Conservation (phyloP, 2,797 vertebrate genomes). For the Bufotes viridis region DNA sequence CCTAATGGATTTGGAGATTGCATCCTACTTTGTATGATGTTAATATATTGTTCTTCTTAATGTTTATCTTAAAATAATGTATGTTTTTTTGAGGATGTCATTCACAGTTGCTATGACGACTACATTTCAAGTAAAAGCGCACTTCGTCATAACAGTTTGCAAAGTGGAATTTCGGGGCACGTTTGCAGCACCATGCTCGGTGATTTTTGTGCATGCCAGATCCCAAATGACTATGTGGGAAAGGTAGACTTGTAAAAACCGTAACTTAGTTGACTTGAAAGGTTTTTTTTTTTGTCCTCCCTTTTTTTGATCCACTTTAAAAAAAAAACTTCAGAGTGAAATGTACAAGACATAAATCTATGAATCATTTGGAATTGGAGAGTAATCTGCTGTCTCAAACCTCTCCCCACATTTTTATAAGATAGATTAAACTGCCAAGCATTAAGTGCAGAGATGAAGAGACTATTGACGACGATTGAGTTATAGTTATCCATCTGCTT, state of each 20-base stretch:
- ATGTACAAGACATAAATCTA: slow-evolving; percentile 21
- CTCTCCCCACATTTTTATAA: slow-evolving; percentile 29
- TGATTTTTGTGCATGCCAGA: slow-evolving; percentile 25
- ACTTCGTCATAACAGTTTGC: slow-evolving; percentile 7
- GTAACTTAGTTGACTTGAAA: slow-evolving; percentile 15
- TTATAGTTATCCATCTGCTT: slow-evolving; percentile 35
- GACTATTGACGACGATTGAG: slow-evolving; percentile 28
- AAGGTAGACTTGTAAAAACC: neutral
- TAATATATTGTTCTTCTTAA: slow-evolving; percentile 64
- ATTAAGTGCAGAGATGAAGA: slow-evolving; percentile 41
- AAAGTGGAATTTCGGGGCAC: neutral
- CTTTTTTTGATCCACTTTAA: neutral
- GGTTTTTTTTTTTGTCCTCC: neutral
- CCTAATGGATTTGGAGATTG: slow-evolving; percentile 68
- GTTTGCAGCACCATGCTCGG: neutral
- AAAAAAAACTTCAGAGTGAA: slow-evolving; percentile 17
- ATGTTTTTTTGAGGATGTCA: slow-evolving; percentile 36
- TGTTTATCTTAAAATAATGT: slow-evolving; percentile 62
- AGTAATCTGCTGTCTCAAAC: slow-evolving; percentile 39
- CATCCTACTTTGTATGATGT: slow-evolving; percentile 59
- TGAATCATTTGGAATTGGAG: slow-evolving; percentile 23
- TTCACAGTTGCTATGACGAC: slow-evolving; percentile 57
- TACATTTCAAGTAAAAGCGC: neutral
- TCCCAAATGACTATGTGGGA: slow-evolving; percentile 16
- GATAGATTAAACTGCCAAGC: slow-evolving; percentile 40